Evolutionary conservation across 2,888 invertebrate genomes (phyloP).

Genomic region (Zeuzera pyrina): DNA sequence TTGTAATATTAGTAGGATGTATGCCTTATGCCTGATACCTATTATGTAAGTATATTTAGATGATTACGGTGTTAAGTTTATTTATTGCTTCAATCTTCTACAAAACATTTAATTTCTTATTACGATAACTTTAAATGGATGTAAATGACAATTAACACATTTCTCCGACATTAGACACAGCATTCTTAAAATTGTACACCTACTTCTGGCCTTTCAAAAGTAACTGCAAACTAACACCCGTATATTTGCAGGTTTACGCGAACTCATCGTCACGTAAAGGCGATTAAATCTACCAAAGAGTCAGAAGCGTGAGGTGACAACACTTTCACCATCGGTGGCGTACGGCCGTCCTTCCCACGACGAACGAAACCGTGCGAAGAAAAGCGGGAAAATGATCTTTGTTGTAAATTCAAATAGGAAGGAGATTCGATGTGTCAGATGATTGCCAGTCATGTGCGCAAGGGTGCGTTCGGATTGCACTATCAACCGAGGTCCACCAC

Average conservation of each 20-base stretch:
- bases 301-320: constrained; percentile 35
- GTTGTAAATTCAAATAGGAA: constrained; percentile 31
- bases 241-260: constrained; percentile 43
- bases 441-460: constrained; percentile 39
- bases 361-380: constrained; percentile 62
- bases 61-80: too few species aligned
- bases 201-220: constrained; percentile 29
- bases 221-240: constrained; percentile 31
- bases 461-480: constrained; percentile 26
- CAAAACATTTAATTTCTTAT: too few species aligned
- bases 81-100: too few species aligned
- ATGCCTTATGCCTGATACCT: too few species aligned
- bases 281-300: constrained; percentile 36
- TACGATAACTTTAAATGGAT: too few species aligned
- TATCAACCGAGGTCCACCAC: constrained; percentile 31
- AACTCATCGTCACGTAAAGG: constrained; percentile 40
- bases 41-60: too few species aligned
- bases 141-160: too few species aligned
- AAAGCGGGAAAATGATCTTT: constrained; percentile 50
- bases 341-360: constrained; percentile 39
- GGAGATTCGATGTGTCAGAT: constrained; percentile 44
- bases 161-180: too few species aligned
- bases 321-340: constrained; percentile 53
- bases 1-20: too few species aligned
- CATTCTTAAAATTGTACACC: too few species aligned